Evolutionary conservation across 2,797 vertebrate genomes (phyloP), one percentile per base, ranked within the genome.

Genomic region (Psittacula derbiana): DNA sequence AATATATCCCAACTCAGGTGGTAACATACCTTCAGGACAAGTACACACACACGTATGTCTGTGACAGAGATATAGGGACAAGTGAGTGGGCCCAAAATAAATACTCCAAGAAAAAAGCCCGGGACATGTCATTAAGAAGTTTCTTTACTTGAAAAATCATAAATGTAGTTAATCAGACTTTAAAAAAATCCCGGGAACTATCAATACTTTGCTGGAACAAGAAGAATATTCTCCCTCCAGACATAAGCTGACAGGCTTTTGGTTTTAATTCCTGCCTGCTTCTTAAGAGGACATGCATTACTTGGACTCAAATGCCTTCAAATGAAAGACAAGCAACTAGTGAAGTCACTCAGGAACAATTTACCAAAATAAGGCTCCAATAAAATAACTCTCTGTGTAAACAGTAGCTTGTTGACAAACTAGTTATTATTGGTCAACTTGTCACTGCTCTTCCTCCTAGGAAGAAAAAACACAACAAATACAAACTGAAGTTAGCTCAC

Each of bases 11-110:
- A 46, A n/a, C 43, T 49, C 40, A 53, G 49, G 25, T 18, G 17
- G 33, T 43, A 47, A 47, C n/a, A 55, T 5, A 57, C 8, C 46
- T 49, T 40, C 46, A 20, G 40, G 18, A 36, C 18, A 55, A 55
- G 55, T 10, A 50, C 12, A 20, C 6, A n/a, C n/a, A n/a, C n/a
- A n/a, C n/a, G 2, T 4, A 2, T 4, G 4, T 1, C 15, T 8
- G 6, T 3, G 24, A 40, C 17, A 65, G 17, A 53, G n/a, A 46
- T 11, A 33, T 0, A 1, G 38, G 14, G 7, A 94, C 4, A 33
- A 12, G 0, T 9, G 12, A 85, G 15, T 2, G 11, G 24, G 11
- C 62, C 16, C n/a, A 53, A 53, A 86, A 49, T 13, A 49, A 67
- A 38, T 1, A 31, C 2, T 16, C 11, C 4, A 28, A 36, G 2